Evolutionary conservation across 1,140 invertebrate species (phyloP).

Genomic region (Hesperophylax magnus): DNA sequence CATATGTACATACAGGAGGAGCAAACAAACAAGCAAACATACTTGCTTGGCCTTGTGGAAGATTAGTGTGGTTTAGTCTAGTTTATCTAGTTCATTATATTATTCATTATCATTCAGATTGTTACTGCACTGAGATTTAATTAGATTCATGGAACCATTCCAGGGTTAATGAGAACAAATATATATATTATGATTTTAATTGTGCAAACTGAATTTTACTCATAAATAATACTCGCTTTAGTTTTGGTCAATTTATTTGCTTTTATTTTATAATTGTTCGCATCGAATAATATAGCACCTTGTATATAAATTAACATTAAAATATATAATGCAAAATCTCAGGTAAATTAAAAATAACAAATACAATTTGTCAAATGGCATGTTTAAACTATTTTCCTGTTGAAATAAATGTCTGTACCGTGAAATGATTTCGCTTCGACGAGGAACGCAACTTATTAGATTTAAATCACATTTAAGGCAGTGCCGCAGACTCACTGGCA

Average conservation of each 20-base stretch:
- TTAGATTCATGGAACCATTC: conserved; percentile 55
- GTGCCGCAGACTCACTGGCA: too few relatives aligned
- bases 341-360: conserved; percentile 42
- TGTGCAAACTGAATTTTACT: conserved; percentile 51
- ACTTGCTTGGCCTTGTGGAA: conserved; percentile 70
- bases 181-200: conserved; percentile 48
- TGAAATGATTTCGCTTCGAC: conserved; percentile 50
- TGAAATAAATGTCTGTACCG: conserved; percentile 42
- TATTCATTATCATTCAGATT: conserved; percentile 42
- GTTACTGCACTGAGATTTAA: conserved; percentile 53
- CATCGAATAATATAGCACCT: conserved; percentile 52
- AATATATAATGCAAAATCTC: conserved; percentile 49
- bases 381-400: conserved; percentile 40
- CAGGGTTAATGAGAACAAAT: conserved; percentile 56
- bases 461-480: too few relatives aligned
- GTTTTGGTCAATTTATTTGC: conserved; percentile 53
- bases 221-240: conserved; percentile 52
- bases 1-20: conserved; percentile 14
- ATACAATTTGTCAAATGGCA: conserved; percentile 36
- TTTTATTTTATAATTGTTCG: conserved; percentile 42
- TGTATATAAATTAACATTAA: conserved; percentile 44
- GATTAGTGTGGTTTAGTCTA: conserved; percentile 60
- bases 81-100: conserved; percentile 48
- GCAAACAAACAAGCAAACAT: too few relatives aligned
- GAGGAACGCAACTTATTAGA: background rate